Percentiles rank a stretch among this genome's conserved stretches.
Evolutionary conservation across 2,888 invertebrate genomes (phyloP).

Genomic region (Tuta absoluta): DNA sequence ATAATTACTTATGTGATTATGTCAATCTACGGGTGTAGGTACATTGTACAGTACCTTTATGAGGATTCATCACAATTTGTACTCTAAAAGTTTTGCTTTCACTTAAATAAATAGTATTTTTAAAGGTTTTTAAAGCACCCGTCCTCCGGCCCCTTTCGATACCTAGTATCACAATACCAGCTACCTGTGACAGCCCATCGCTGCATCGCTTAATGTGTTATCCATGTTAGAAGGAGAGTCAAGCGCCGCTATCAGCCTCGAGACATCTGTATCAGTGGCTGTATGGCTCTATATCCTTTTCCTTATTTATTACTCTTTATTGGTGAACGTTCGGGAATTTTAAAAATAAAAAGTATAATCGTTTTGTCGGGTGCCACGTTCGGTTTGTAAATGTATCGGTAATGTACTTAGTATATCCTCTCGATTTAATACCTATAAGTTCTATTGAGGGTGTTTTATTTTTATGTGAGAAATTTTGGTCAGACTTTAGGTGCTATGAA

Average conservation of each 20-base stretch:
- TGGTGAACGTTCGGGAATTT: slow-evolving; percentile 44
- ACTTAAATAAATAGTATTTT: no score
- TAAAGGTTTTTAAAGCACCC: no score
- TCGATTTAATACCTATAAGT: not conserved
- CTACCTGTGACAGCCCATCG: slow-evolving; percentile 1
- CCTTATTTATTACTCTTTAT: slow-evolving; percentile 61
- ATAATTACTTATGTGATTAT: no score
- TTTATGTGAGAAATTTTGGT: no score
- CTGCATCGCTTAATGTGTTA: slow-evolving; percentile 67
- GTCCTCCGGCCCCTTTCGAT: not conserved
- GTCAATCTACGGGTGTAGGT: no score
- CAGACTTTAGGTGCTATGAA: no score
- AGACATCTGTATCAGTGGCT: slow-evolving; percentile 79
- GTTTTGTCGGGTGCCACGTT: slow-evolving; percentile 6
- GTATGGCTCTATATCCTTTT: slow-evolving; percentile 70
- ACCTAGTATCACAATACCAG: slow-evolving; percentile 10
- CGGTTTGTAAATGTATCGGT: not conserved
- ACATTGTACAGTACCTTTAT: no score
- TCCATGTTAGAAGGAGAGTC: slow-evolving; percentile 59
- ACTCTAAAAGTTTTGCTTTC: no score
- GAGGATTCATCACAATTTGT: no score
- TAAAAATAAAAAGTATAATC: slow-evolving; percentile 13
- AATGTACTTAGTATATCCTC: not conserved
- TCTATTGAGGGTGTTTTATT: no score
- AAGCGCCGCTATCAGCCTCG: slow-evolving; percentile 71